phyloP scores from a whole-genome alignment of 2,113 vertebrate genomes.

The Heterotis niloticus region DNA sequence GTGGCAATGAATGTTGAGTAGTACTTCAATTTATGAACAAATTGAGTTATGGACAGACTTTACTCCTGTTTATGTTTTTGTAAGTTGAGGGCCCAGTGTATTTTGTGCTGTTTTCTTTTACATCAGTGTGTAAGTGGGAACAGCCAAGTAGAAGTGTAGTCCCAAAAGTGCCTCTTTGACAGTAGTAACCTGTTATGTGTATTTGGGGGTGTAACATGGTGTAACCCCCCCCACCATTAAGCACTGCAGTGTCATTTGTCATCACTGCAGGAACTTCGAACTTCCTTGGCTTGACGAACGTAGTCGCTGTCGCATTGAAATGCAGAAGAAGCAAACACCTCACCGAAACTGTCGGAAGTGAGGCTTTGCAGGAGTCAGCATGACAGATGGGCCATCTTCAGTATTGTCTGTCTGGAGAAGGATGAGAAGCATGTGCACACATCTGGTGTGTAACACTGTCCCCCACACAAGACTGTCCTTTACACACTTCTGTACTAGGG shows the following conservation, averaged over 20 bases:
- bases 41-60: too few relatives aligned
- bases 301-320: conserved; percentile 75
- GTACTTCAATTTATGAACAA: too few relatives aligned
- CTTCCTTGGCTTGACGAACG: conserved; percentile 82
- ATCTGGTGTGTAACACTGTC: neutral
- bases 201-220: neutral
- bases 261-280: conserved; percentile 70
- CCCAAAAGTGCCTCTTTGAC: neutral
- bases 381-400: neutral
- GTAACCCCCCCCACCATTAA: neutral
- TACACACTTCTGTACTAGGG: neutral
- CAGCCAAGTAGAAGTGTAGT: neutral
- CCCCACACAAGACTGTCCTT: neutral
- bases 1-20: too few relatives aligned
- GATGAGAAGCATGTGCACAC: neutral
- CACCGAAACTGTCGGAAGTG: conserved; percentile 82
- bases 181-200: neutral
- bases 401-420: neutral
- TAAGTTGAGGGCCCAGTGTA: too few relatives aligned
- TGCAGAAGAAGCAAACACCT: conserved; percentile 83
- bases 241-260: conserved; percentile 7
- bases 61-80: too few relatives aligned
- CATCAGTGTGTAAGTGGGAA: neutral
- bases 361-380: conserved; percentile 13
- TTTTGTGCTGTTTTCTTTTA: too few relatives aligned